Evolutionary conservation across 2,888 invertebrate species (phyloP), one percentile per base, ranked within the genome.

Genomic region (Nomada lathburiana): DNA sequence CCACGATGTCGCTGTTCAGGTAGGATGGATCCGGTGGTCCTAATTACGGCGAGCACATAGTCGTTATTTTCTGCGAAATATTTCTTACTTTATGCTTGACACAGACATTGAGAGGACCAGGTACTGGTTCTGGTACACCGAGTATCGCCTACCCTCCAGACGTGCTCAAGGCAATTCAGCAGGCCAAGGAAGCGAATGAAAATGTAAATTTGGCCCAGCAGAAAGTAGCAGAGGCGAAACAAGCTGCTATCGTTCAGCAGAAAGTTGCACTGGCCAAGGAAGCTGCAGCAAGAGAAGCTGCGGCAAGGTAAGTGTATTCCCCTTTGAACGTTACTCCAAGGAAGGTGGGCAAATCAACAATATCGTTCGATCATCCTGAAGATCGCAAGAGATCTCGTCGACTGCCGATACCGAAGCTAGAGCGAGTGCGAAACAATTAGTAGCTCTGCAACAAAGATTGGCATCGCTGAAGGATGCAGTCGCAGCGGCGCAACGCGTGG

Each of bases 221-320:
- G 67, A 96, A 96, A 84, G 97, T 97, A 36, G 95, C 96, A 50
- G 96, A 96, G 0, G 97, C 96, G 4, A 97, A 97, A 90, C 96
- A 97, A 83, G 95, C 96, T 1, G 96, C 97, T 0, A 92, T 96
- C 9, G 95, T 96, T 87, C 97, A 97, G 83, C 97, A 97, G 90
- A 96, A 96, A 86, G 94, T 96, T 47, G 97, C 97, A 53, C 95
- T 96, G 86, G 96, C 96, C n/a, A 97, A 96, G 91, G 97, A 97
- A 91, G 95, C 96, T 0, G 96, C 96, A 10, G 97, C 97, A 0
- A 91, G 91, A 44, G 93, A 93, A 77, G 93, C 94, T 73, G 88
- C 93, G 9, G 89, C 89, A 2, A 91, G 93, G 94, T 93, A 87
- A 62, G 68, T 5, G 59, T 20, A 11, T 3, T 47, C 1, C 47